A percentile compares a stretch with the other conserved stretches of the same genome.
Conservation (phyloP, 1,140 invertebrate species). For the Polyergus mexicanus region DNA sequence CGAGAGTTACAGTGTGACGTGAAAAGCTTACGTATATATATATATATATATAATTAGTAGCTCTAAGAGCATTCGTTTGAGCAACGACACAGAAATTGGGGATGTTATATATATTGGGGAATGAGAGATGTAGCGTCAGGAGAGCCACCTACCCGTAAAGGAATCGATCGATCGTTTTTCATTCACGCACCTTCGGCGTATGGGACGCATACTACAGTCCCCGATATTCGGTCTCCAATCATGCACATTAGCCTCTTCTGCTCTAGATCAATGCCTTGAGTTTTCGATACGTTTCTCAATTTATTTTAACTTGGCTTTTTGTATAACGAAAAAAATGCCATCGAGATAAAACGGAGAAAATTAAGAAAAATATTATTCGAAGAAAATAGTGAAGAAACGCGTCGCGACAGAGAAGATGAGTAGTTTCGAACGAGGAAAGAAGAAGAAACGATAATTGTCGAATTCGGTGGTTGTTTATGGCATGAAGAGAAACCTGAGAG, state of each 20-base stretch:
- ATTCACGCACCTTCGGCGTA: conserved; percentile 76
- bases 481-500: background rate
- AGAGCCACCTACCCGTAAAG: conserved; percentile 65
- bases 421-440: background rate
- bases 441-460: conserved; percentile 16
- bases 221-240: conserved; percentile 36
- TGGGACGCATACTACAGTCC: background rate
- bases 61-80: conserved; percentile 32
- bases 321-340: background rate
- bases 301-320: background rate
- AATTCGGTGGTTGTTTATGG: conserved; percentile 54
- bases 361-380: background rate
- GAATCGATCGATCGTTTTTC: conserved; percentile 81
- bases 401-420: background rate
- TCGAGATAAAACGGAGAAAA: background rate
- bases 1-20: background rate
- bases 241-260: conserved; percentile 19
- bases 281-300: conserved; percentile 4
- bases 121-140: conserved; percentile 58
- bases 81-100: conserved; percentile 58
- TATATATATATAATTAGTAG: conserved; percentile 60
- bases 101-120: conserved; percentile 60
- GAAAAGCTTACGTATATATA: conserved; percentile 42
- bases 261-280: conserved; percentile 6
- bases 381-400: conserved; percentile 42